Conservation (phyloP, 2,113 vertebrate genomes). For the Oryzias celebensis region DNA sequence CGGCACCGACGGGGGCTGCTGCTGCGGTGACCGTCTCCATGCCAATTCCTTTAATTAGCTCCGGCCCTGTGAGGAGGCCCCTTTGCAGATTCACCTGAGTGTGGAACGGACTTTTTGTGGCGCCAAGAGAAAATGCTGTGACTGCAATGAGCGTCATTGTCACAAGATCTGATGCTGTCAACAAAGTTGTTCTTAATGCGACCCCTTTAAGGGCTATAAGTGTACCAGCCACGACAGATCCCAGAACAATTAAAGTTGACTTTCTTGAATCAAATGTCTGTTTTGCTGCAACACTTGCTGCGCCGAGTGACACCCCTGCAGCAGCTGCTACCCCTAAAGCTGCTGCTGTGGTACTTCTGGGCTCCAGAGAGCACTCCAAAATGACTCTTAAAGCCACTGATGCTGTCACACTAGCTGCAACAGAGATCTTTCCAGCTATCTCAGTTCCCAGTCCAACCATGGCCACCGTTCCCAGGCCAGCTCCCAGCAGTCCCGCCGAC, state of each 20-base stretch:
- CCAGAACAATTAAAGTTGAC: conserved; percentile 20
- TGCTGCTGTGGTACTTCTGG: conserved; percentile 33
- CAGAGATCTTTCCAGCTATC: conserved; percentile 22
- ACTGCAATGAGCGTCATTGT: conserved; percentile 41
- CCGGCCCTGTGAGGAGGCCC: conserved; percentile 45
- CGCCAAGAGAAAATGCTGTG: conserved; percentile 53
- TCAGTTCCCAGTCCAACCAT: conserved; percentile 40
- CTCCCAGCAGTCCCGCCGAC: conserved; percentile 55
- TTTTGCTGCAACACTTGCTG: conserved; percentile 48
- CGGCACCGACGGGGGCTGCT: conserved; percentile 60
- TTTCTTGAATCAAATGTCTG: conserved; percentile 19
- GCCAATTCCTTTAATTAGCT: conserved; percentile 60
- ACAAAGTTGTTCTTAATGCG: neutral
- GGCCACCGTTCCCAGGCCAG: conserved; percentile 61
- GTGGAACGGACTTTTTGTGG: conserved; percentile 61
- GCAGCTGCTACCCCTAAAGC: conserved; percentile 45
- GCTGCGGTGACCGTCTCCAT: conserved; percentile 68
- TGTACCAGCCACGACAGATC: conserved; percentile 20
- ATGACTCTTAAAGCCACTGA: conserved; percentile 45
- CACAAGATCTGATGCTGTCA: conserved; percentile 32
- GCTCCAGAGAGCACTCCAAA: conserved; percentile 23
- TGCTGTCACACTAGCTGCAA: conserved; percentile 43
- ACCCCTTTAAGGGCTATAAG: conserved; percentile 13
- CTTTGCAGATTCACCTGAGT: conserved; percentile 50
- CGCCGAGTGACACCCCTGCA: conserved; percentile 56